Evolutionary conservation across 2,113 vertebrate genomes (phyloP), one percentile per base, ranked within the genome.

Genomic region (Phyllostomus discolor): DNA sequence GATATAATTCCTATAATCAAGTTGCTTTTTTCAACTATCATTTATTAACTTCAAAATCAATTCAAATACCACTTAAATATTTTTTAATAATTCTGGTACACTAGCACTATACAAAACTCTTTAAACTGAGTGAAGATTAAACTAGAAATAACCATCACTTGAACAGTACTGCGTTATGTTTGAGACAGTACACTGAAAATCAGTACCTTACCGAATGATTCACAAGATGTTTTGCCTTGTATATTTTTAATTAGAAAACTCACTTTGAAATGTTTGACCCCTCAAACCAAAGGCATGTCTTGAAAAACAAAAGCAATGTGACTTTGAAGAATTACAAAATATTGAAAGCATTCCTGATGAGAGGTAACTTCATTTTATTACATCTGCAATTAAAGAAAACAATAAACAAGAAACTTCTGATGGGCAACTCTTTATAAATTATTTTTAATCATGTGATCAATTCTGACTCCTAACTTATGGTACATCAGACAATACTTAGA

Each of bases 21-120:
- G 52, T 92, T 86, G 28, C 67, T 91, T 0, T 87, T 86, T 94
- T 81, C n/a, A 86, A 38, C 9, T 84, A 67, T 72, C 33, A 85
- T 50, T 76, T 82, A 81, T 83, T 84, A 89, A 93, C 72, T 90
- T 31, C 10, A 84, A 95, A 90, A 92, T 62, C 12, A 88, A 64
- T 82, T 88, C 83, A 26, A 90, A 95, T 90, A 84, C 16, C 8
- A 57, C 8, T 83, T 94, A 8, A 82, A 19, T 57, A 67, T 19
- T 20, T 90, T 95, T 79, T 62, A 87, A 57, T 81, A 80, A 84
- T 85, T 81, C 15, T 10, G 54, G 2, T 52, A 67, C 3, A 94
- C 35, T n/a, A 84, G 35, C 73, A 89, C 35, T 50, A 28, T 43
- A 73, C 67, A 81, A 85, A 89, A 78, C n/a, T 52, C 4, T 57